Evolutionary conservation across 2,113 vertebrate genomes (phyloP).

Genomic region (Oxygymnocypris stewartii): DNA sequence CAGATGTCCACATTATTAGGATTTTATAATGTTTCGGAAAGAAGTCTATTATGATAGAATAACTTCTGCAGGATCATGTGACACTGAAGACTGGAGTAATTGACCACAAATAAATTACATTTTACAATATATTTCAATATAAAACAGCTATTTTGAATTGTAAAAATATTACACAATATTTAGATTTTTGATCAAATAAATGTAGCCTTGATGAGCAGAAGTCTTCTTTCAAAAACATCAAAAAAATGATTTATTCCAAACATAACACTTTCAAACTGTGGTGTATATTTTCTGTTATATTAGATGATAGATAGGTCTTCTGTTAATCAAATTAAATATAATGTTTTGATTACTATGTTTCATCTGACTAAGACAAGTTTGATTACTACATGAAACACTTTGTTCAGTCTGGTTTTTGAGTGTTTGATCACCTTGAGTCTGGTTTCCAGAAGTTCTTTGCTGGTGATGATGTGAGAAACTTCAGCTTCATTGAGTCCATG

Average conservation of each 20-base stretch:
- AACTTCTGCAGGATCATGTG: neutral
- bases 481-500: slow-evolving; percentile 91
- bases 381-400: neutral
- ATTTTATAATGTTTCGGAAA: too few species aligned
- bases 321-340: too few species aligned
- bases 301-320: too few species aligned
- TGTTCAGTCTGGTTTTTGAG: slow-evolving; percentile 9
- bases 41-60: neutral
- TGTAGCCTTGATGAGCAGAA: too few species aligned
- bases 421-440: slow-evolving; percentile 83
- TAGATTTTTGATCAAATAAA: too few species aligned
- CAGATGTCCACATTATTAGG: too few species aligned
- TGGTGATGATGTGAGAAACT: slow-evolving; percentile 93
- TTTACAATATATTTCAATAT: too few species aligned
- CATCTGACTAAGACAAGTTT: neutral
- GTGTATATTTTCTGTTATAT: neutral
- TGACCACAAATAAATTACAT: too few species aligned
- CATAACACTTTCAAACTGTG: neutral
- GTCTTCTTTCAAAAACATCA: too few species aligned
- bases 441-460: slow-evolving; percentile 88
- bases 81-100: neutral
- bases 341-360: too few species aligned
- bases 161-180: too few species aligned
- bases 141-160: neutral
- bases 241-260: too few species aligned